phyloP scores from a whole-genome alignment of 2,888 invertebrate species.

The Spilosoma lubricipeda region DNA sequence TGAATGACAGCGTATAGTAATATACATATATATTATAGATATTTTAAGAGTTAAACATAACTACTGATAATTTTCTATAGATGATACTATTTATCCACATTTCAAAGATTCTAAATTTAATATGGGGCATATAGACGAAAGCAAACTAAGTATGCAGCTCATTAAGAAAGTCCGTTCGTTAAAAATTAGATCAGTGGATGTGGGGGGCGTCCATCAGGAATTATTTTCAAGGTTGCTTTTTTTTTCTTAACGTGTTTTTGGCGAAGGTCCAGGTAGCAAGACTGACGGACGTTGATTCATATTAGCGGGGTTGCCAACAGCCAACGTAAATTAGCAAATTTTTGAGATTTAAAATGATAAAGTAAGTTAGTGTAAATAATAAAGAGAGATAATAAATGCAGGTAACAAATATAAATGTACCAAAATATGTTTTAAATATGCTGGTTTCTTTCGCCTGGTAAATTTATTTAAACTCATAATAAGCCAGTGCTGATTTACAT shows the following conservation, averaged over 20 bases:
- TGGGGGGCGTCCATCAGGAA: slow-evolving; percentile 49
- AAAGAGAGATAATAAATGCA: not conserved
- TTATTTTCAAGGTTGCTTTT: slow-evolving; percentile 59
- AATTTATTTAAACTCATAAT: not conserved
- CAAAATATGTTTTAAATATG: not conserved
- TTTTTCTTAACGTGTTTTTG: slow-evolving; percentile 59
- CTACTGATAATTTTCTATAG: not conserved
- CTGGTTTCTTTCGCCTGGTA: not conserved
- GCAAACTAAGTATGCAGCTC: slow-evolving; percentile 32
- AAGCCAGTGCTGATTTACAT: not conserved
- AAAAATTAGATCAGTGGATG: slow-evolving; percentile 47
- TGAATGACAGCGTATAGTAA: not conserved
- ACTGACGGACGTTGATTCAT: slow-evolving; percentile 71
- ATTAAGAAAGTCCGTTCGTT: slow-evolving; percentile 46
- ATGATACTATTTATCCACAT: too few species aligned
- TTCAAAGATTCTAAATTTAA: not conserved
- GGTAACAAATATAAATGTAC: not conserved
- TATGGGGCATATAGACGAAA: slow-evolving; percentile 22
- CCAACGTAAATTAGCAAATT: slow-evolving; percentile 14
- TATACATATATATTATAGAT: not conserved
- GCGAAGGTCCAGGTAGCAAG: slow-evolving; percentile 66
- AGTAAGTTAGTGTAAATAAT: not conserved
- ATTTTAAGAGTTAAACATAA: not conserved
- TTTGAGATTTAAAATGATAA: not conserved
- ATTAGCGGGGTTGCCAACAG: slow-evolving; percentile 32